Percentiles rank a stretch among this genome's conserved stretches.
Evolutionary conservation across 2,113 vertebrate species (phyloP).

Genomic region (Zosterops lateralis): DNA sequence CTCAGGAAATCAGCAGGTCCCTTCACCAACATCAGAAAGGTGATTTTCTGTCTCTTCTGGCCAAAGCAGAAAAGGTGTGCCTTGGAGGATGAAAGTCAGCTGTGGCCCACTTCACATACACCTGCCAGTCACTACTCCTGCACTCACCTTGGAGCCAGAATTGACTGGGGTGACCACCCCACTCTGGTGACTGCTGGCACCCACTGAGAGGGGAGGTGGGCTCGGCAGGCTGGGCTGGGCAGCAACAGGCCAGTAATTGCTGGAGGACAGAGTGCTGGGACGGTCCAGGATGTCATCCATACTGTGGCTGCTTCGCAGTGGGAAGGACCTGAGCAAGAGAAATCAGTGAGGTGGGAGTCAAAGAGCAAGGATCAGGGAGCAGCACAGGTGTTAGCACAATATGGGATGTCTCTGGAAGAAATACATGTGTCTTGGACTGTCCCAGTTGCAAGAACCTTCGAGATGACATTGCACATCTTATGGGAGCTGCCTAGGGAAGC

Average conservation of each 20-base stretch:
- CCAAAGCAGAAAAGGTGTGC: background rate
- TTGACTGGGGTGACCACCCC: background rate
- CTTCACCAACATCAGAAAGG: background rate
- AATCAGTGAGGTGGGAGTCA: background rate
- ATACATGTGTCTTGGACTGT: background rate
- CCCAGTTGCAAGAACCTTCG: background rate
- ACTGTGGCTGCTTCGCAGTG: constrained; percentile 82
- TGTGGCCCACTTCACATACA: background rate
- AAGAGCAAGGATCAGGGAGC: background rate
- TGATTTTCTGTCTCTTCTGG: background rate
- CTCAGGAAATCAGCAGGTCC: background rate
- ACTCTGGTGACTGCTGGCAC: constrained; percentile 59
- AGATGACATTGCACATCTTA: background rate
- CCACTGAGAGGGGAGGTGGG: background rate
- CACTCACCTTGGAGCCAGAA: constrained; percentile 62
- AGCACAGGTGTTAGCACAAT: background rate
- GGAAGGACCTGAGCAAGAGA: constrained; percentile 68
- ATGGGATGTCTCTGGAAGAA: background rate
- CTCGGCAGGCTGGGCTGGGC: constrained; percentile 54
- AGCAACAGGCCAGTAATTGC: constrained; percentile 53
- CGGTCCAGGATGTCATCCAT: constrained; percentile 83
- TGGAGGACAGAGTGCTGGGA: constrained; percentile 5
- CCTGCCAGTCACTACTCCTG: background rate
- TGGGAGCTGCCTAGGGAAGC: background rate
- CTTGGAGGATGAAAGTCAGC: background rate